These are phyloP conservation scores for Brenthis hecate DNA, from an alignment of 2,888 invertebrate species.

Conservation along the genomic window DNA sequence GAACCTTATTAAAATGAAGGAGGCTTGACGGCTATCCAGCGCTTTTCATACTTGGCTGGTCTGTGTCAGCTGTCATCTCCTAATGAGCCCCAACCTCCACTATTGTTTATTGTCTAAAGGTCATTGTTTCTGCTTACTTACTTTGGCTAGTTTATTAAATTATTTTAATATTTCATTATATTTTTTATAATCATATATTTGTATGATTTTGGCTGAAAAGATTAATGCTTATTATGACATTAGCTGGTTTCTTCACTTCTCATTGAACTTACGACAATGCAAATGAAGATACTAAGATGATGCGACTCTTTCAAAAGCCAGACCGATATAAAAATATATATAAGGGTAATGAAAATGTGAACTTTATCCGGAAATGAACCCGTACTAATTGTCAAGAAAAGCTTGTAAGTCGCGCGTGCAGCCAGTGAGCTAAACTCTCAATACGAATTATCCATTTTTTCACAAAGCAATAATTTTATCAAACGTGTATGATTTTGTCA, in stretches of 20 bases:
- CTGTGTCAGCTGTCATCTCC: constrained; percentile 26
- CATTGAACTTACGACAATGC: not conserved
- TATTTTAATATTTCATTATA: not conserved
- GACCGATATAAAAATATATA: not conserved
- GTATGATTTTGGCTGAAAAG: not conserved
- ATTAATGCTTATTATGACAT: not conserved
- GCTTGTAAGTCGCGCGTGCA: too few species aligned
- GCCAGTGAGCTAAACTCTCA: too few species aligned
- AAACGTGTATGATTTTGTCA: too few species aligned
- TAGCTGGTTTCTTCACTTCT: not conserved
- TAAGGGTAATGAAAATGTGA: constrained; percentile 3
- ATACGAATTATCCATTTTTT: too few species aligned
- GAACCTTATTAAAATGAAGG: constrained; percentile 28
- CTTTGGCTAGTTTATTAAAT: not conserved
- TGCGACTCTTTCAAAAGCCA: constrained; percentile 8
- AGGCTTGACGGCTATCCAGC: constrained; percentile 17
- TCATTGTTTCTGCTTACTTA: constrained; percentile 11
- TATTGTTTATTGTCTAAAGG: constrained; percentile 22
- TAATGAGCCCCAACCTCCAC: constrained; percentile 25
- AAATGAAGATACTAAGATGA: not conserved
- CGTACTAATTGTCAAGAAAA: too few species aligned
- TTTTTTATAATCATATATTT: not conserved
- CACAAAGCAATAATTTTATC: too few species aligned
- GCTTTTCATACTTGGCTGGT: constrained; percentile 19
- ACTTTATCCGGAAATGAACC: too few species aligned